phyloP scores from a whole-genome alignment of 2,888 invertebrate genomes.

The Parnassius orleans region DNA sequence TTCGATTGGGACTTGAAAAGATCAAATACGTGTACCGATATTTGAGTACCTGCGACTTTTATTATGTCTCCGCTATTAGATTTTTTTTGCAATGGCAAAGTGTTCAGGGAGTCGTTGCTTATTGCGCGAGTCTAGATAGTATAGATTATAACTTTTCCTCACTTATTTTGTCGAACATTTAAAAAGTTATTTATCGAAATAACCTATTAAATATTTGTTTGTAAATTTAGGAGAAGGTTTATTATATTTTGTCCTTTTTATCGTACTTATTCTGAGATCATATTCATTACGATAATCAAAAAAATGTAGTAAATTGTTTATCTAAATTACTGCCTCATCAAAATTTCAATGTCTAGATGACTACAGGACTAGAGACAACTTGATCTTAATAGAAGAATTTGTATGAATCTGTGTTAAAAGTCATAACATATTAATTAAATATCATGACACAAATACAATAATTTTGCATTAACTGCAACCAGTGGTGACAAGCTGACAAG shows the following conservation, averaged over 20 bases:
- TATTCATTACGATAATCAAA: no score
- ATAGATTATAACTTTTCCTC: neutral
- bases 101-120: neutral
- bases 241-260: no score
- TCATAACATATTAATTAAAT: constrained; percentile 5
- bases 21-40: constrained; percentile 62
- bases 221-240: no score
- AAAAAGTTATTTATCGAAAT: neutral
- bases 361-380: no score
- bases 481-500: constrained; percentile 20
- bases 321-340: no score
- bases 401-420: neutral
- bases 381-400: neutral
- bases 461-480: constrained; percentile 7
- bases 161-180: neutral
- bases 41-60: constrained; percentile 58
- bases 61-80: constrained; percentile 39
- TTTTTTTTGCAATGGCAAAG: constrained; percentile 29
- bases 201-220: neutral
- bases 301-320: no score
- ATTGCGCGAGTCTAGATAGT: neutral
- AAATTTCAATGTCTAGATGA: no score
- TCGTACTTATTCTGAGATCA: no score
- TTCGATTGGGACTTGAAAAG: constrained; percentile 74
- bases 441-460: constrained; percentile 13